Percentiles rank a stretch among this genome's conserved stretches.
These are phyloP conservation scores for Heliconius ethilla DNA, from an alignment of 2,888 invertebrate species.

Conservation along the genomic window DNA sequence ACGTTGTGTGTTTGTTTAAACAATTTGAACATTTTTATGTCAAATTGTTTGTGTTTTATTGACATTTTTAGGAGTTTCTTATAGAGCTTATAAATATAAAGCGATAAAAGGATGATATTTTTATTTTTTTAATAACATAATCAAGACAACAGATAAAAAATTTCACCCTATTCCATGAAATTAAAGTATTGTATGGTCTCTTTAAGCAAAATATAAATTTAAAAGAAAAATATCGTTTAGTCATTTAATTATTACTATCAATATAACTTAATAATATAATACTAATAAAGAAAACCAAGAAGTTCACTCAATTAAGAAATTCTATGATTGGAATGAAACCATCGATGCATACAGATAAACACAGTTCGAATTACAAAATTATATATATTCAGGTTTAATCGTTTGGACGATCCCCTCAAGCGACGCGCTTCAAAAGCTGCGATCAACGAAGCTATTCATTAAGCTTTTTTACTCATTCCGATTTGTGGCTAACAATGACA, in stretches of 20 bases:
- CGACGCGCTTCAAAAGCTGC: constrained; percentile 52
- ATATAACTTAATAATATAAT: neutral
- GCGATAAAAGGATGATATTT: too few relatives aligned
- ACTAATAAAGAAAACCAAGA: neutral
- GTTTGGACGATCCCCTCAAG: constrained; percentile 50
- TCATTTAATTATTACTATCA: too few relatives aligned
- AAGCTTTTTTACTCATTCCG: constrained; percentile 54
- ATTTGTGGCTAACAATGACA: constrained; percentile 47
- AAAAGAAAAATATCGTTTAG: neutral
- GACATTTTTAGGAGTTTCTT: too few relatives aligned
- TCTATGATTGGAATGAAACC: constrained; percentile 34
- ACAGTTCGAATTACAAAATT: constrained; percentile 44
- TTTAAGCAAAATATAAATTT: neutral
- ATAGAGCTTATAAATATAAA: too few relatives aligned
- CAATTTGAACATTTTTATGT: neutral
- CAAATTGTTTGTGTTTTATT: neutral
- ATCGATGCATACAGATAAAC: constrained; percentile 37
- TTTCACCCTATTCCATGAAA: too few relatives aligned
- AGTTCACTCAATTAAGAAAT: constrained; percentile 14
- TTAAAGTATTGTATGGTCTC: too few relatives aligned
- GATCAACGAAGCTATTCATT: constrained; percentile 61
- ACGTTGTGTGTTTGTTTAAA: constrained; percentile 8
- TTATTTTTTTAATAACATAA: too few relatives aligned
- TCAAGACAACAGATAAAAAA: too few relatives aligned
- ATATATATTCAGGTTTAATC: constrained; percentile 50